phyloP scores from a whole-genome alignment of 2,113 vertebrate species.

The Balaeniceps rex region DNA sequence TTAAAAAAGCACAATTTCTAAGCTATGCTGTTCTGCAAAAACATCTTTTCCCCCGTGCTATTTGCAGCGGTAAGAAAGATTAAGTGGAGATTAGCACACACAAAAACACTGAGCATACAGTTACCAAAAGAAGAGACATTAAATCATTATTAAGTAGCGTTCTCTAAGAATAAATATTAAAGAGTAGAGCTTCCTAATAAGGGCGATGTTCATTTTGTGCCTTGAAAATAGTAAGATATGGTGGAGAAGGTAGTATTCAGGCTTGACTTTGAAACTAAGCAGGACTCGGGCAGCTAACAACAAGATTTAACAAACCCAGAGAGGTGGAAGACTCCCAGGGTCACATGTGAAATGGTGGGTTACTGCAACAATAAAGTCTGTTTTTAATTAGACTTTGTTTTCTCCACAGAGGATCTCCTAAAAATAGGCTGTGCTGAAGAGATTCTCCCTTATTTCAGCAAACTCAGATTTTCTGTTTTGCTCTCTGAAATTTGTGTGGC shows the following conservation, averaged over 20 bases:
- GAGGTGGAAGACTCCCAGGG: not conserved
- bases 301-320: not conserved
- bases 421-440: slow-evolving; percentile 1
- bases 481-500: not conserved
- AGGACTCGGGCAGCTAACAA: not conserved
- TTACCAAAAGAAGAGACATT: not conserved
- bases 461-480: not conserved
- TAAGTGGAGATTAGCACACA: not conserved
- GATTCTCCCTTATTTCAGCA: not conserved
- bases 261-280: not conserved
- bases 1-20: not conserved
- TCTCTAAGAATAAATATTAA: not conserved
- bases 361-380: not conserved
- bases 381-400: slow-evolving; percentile 34
- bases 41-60: not conserved
- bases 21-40: not conserved
- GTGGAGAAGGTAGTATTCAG: not conserved
- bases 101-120: not conserved
- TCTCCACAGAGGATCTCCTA: not conserved
- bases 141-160: not conserved
- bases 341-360: not conserved
- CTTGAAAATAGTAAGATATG: not conserved
- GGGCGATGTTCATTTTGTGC: not conserved
- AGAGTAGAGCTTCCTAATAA: not conserved
- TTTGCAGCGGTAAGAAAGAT: not conserved